Conservation (phyloP, 2,797 vertebrate species). For the Acridotheres tristis region DNA sequence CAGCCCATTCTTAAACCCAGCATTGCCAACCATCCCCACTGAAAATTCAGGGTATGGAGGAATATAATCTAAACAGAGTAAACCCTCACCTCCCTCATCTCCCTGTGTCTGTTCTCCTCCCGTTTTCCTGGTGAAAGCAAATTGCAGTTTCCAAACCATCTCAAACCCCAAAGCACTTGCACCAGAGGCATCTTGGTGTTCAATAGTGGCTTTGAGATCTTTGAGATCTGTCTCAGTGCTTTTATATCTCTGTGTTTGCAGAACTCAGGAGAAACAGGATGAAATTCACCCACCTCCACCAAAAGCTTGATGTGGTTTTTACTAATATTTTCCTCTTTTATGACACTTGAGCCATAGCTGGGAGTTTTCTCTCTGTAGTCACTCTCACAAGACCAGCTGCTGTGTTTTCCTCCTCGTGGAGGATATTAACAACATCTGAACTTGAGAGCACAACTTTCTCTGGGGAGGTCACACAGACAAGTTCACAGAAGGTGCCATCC, state of each 20-base stretch:
- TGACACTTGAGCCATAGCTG: neutral
- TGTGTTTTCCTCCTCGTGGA: neutral
- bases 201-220: conserved; percentile 2
- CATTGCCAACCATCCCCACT: neutral
- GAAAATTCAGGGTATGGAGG: accelerated
- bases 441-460: neutral
- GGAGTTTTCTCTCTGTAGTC: neutral
- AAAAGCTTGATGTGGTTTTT: neutral
- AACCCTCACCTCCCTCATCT: neutral
- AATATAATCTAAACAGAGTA: neutral
- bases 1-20: neutral
- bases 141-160: neutral
- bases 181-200: neutral
- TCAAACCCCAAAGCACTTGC: conserved; percentile 1
- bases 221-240: neutral
- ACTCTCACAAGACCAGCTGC: neutral
- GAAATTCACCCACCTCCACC: neutral
- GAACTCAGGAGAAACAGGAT: neutral
- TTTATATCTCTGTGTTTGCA: neutral
- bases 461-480: neutral
- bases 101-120: neutral
- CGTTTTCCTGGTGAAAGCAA: neutral
- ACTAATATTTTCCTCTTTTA: neutral
- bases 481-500: neutral
- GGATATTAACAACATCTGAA: neutral